Evolutionary conservation across 2,113 vertebrate species (phyloP), one percentile per base, ranked within the genome.

Genomic region (Machaerirhynchus nigripectus): DNA sequence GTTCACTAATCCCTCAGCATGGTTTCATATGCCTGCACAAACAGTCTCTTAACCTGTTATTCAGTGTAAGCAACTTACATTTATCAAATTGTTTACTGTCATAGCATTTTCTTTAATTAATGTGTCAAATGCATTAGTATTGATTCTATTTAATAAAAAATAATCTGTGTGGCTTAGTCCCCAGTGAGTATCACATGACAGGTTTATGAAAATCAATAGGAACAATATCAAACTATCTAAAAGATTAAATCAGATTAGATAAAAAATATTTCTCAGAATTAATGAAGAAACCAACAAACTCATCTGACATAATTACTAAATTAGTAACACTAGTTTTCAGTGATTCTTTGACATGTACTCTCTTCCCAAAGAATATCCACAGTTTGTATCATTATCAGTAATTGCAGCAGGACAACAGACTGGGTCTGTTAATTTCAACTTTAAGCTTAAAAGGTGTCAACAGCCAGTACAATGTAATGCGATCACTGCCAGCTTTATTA

Each of bases 81-180:
- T 71, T 63, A 84, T 67, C 79, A 93, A 73, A n/a, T 14, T 17
- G 35, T 64, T 74, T 77, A 56, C 31, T 83, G 50, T 79, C 91
- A 63, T 12, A 65, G 26, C 27, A 50, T 84, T 87, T 90, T 63
- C 83, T 86, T 94, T 82, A 74, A 75, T 84, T 91, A 91, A 90
- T 47, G 47, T 60, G 61, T 61, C 78, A 95, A 95, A 86, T 57
- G 53, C 22, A 85, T 96, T 97, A 93, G 47, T 24, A 94, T 91
- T 84, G 93, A 96, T 64, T 50, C 30, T 12, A 89, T 40, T 60
- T 93, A 79, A 86, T 49, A 19, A 63, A 82, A 61, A 83, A 57
- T 11, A 27, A 84, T 81, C 35, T 31, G 33, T 44, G 42, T 81
- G 63, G 68, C 67, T 87, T 56, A 87, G 57, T 90, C 87, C n/a